phyloP scores from a whole-genome alignment of 1,140 invertebrate genomes.

The Drosophila truncata region DNA sequence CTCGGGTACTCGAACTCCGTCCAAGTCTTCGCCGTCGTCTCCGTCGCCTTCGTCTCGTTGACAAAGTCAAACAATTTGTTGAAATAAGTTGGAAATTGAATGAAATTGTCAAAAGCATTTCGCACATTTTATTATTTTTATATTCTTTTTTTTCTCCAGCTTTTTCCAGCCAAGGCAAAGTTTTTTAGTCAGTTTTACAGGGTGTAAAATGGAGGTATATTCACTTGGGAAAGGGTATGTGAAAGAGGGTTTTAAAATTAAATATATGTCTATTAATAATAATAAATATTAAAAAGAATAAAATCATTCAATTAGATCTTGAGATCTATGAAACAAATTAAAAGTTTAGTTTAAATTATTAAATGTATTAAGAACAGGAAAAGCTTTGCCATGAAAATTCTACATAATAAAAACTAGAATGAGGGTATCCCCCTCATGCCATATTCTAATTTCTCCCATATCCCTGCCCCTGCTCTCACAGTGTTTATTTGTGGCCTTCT shows the following conservation, averaged over 20 bases:
- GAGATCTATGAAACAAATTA: neutral
- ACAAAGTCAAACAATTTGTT: conserved; percentile 82
- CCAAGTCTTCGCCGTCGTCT: conserved; percentile 15
- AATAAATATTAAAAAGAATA: neutral
- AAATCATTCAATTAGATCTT: neutral
- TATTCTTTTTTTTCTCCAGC: conserved; percentile 27
- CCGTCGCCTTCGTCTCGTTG: conserved; percentile 49
- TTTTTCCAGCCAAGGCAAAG: conserved; percentile 36
- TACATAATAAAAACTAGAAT: neutral
- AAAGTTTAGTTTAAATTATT: neutral
- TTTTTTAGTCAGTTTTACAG: conserved; percentile 36
- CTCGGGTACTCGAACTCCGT: conserved; percentile 14
- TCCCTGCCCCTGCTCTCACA: neutral
- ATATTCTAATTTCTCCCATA: conserved; percentile 7
- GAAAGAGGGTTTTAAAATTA: neutral
- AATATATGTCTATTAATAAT: neutral
- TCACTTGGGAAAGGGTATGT: neutral
- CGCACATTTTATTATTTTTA: conserved; percentile 74
- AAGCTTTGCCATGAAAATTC: neutral
- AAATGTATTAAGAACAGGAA: neutral
- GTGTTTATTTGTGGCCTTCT: conserved; percentile 51
- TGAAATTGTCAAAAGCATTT: conserved; percentile 84
- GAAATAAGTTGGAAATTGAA: conserved; percentile 84
- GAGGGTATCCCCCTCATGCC: neutral
- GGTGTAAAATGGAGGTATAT: conserved; percentile 26